Percentiles rank a stretch among this genome's conserved stretches.
Conservation (phyloP, 2,113 vertebrate species). For the Strix uralensis region DNA sequence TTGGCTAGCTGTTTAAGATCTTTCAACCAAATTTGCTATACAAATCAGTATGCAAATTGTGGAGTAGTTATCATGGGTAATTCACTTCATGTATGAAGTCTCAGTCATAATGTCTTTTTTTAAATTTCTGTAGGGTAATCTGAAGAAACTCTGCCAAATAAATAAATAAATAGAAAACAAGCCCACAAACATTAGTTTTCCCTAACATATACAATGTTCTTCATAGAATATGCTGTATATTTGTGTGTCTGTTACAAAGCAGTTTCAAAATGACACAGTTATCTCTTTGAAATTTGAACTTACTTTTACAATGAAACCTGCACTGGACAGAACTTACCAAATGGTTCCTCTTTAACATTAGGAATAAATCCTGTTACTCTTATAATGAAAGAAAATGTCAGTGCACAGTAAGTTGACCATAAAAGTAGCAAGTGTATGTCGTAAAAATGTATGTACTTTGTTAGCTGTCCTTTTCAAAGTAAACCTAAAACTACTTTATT, state of each 20-base stretch:
- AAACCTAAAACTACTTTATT: not conserved
- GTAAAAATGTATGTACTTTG: not conserved
- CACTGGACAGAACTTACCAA: not conserved
- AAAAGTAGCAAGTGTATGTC: not conserved
- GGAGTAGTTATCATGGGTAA: not conserved
- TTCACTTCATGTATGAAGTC: not conserved
- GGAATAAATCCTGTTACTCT: not conserved
- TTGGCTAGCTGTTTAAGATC: not conserved
- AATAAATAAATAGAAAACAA: not conserved
- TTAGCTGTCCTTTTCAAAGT: not conserved
- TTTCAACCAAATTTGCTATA: not conserved
- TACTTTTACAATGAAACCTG: not conserved
- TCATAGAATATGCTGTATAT: not conserved
- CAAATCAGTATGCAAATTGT: not conserved
- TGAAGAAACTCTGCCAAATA: not conserved
- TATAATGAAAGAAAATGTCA: not conserved
- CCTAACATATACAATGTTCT: not conserved
- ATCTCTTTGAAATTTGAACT: not conserved
- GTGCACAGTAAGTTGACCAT: not conserved
- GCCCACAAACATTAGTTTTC: not conserved
- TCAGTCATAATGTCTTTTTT: not conserved
- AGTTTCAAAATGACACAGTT: not conserved
- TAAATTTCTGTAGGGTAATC: not conserved
- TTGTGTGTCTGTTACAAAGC: not conserved
- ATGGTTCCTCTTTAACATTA: not conserved